A percentile compares a stretch with the other conserved stretches of the same genome.
These are phyloP conservation scores for Morone saxatilis DNA, from an alignment of 2,113 vertebrate genomes.

Conservation along the genomic window DNA sequence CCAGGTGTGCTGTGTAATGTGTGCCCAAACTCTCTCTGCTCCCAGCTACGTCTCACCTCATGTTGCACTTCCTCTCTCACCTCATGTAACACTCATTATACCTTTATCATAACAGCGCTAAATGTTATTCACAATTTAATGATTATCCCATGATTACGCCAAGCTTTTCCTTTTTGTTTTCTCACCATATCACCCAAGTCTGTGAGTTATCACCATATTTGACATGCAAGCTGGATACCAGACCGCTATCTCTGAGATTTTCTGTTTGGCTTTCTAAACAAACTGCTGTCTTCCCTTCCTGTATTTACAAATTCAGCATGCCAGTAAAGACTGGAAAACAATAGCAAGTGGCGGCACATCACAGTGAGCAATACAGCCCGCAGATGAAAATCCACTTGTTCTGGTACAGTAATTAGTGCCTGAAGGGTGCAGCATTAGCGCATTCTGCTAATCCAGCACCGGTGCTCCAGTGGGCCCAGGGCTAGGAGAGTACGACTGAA, in stretches of 20 bases:
- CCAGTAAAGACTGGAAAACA: slow-evolving; percentile 44
- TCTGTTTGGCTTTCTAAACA: background rate
- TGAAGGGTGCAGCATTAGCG: slow-evolving; percentile 68
- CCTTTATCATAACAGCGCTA: slow-evolving; percentile 10
- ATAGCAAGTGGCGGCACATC: slow-evolving; percentile 29
- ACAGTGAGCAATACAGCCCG: slow-evolving; percentile 36
- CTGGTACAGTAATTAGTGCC: slow-evolving; percentile 75
- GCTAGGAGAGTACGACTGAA: slow-evolving; percentile 59
- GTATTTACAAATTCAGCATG: slow-evolving; percentile 39
- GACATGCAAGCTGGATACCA: slow-evolving; percentile 6
- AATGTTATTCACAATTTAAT: background rate
- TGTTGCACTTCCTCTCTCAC: slow-evolving; percentile 29
- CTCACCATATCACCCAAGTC: background rate
- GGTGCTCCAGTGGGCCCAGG: slow-evolving; percentile 63
- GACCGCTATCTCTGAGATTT: slow-evolving; percentile 2
- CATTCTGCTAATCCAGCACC: slow-evolving; percentile 68
- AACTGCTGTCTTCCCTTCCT: background rate
- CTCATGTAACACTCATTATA: background rate
- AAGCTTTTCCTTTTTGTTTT: slow-evolving; percentile 35
- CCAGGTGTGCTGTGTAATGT: slow-evolving; percentile 75
- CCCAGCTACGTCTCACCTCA: slow-evolving; percentile 30
- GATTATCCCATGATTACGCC: background rate
- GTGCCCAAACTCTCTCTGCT: slow-evolving; percentile 59
- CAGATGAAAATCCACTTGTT: slow-evolving; percentile 70
- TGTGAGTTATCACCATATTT: background rate